Evolutionary conservation across 2,797 vertebrate species (phyloP), one percentile per base, ranked within the genome.

Genomic region (Oreortyx pictus): DNA sequence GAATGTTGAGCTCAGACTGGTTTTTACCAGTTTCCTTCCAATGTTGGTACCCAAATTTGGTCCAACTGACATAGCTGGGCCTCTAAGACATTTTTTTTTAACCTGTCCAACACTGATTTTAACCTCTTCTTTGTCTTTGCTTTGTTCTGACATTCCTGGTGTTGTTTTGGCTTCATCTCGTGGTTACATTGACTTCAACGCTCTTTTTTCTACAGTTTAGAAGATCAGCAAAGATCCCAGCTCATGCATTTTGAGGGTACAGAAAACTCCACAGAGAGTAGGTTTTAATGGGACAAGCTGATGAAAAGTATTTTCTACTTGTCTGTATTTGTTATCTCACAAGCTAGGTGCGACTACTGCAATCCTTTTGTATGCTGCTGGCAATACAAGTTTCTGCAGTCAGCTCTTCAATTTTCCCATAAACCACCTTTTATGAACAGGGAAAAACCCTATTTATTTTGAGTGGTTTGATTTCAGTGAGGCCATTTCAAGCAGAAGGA

Each of bases 261-360:
- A 77, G 20, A 20, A 77, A 50, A 79, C 56, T 25, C 37, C 59
- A 77, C 27, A 85, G 71, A 49, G 18, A 11, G 3, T 44, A 13
- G 20, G 9, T 84, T 83, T 77, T 65, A 82, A 41, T 39, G n/a
- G 37, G 44, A 73, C 39, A 79, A 43, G 33, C 18, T 0, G 11
- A 59, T 20, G 31, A 80, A 71, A 87, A 81, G 49, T 39, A 80
- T 74, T 90, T 92, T 82, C 52, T 85, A 49, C 44, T 85, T 90
- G 31, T 80, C 68, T 61, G 7, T 80, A 49, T 86, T 84, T 91
- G 86, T 85, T 82, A 57, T 65, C 72, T 82, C 31, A 68, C 46
- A 67, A 43, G n/a, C 61, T 80, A 87, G 44, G 46, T 73, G 22
- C 56, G 17, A 75, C 12, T 46, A 9, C 9, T 54, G 39, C 61